Base-by-base conservation (phyloP, 2,113 vertebrate species). In the Conger conger region DNA sequence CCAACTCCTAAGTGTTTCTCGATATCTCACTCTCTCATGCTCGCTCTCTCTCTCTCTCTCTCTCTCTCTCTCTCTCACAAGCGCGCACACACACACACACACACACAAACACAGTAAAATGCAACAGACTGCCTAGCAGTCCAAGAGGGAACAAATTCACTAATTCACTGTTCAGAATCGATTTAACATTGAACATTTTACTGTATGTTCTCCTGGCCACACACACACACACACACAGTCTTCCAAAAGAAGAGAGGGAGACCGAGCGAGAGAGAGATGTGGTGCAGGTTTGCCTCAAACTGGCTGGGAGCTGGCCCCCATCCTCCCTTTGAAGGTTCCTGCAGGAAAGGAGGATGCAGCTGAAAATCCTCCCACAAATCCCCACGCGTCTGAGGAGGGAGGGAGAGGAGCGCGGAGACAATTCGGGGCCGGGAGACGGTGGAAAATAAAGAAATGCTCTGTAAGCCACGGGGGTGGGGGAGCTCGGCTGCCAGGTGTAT, bases 351-450 rank as follows among this genome's bases (percentile, higher is more conserved):
- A 30, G 9, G 68, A 73, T 33, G 27, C 68, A 33, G 68, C 68
- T 33, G 68, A 73, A 73, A 73, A 73, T 30, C n/a, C 68, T 33
- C 68, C 57, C 68, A 73, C 68, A 73, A 73, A 73, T 73, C 68
- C 68, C 68, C 11, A 27, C 68, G 68, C 23, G 9, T 23, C 68
- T 73, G 20, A 4, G 0, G 6, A 73, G n/a, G 11, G 68, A 27
- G 20, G 68, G 68, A 13, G 68, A 13, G 68, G 60, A 7, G 68
- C 30, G 68, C 68, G 3, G 20, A 73, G n/a, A 33, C n/a, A 27
- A 73, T 73, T 9, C 27, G 63, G n/a, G 9, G 68, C 68, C 11
- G 68, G n/a, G 68, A 20, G 68, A 73, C 2, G 68, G 9, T 73
- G 68, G 68, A 27, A 33, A 73, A 33, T 33, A 27, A 33, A 73